A percentile compares a stretch with the other conserved stretches of the same genome.
phyloP scores from a whole-genome alignment of 2,888 invertebrate species.

The Digitonthophagus gazella region DNA sequence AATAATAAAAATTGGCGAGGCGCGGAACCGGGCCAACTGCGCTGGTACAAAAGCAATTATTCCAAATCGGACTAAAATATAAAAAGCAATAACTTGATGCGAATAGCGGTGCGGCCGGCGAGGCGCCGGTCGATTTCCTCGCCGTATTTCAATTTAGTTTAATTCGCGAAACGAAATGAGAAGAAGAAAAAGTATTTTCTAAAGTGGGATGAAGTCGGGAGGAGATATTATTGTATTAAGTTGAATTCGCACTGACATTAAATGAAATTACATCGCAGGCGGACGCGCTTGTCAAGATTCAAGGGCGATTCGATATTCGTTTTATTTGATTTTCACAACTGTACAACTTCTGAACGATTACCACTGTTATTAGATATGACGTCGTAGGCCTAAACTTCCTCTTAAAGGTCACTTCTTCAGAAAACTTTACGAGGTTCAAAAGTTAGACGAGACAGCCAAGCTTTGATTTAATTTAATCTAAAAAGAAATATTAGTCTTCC shows the following conservation, averaged over 20 bases:
- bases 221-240: conserved; percentile 35
- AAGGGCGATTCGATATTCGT: neutral
- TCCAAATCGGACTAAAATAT: conserved; percentile 34
- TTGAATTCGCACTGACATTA: neutral
- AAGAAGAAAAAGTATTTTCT: conserved; percentile 50
- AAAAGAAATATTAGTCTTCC: conserved; percentile 51
- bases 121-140: conserved; percentile 20
- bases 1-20: conserved; percentile 14
- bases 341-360: too few species aligned
- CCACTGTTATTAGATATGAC: neutral
- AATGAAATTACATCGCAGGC: neutral
- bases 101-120: neutral
- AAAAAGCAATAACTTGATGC: conserved; percentile 49
- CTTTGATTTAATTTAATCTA: conserved; percentile 54
- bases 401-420: too few species aligned
- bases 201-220: conserved; percentile 36
- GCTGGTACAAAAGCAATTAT: conserved; percentile 37
- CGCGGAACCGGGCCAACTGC: conserved; percentile 6
- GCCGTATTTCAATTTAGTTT: conserved; percentile 52
- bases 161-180: conserved; percentile 44
- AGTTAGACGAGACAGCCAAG: conserved; percentile 38
- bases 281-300: neutral
- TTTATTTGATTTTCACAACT: too few species aligned
- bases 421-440: neutral
- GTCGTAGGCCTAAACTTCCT: neutral